A percentile compares a stretch with the other conserved stretches of the same genome.
These are phyloP conservation scores for Pao palembangensis DNA, from an alignment of 2,113 vertebrate species.

Conservation along the genomic window DNA sequence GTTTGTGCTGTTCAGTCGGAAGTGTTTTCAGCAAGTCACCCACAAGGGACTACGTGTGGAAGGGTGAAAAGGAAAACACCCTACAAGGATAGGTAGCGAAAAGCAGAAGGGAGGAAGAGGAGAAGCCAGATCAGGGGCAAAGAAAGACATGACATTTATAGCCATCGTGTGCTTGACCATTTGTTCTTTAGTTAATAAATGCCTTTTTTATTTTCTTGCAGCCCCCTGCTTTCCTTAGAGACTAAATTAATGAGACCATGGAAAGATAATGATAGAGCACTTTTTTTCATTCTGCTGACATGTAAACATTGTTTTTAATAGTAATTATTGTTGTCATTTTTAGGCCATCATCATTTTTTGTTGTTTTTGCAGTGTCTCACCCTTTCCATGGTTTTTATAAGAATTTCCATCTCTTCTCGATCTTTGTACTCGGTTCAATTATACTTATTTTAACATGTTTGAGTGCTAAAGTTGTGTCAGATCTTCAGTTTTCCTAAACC, in stretches of 20 bases:
- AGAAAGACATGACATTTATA: constrained; percentile 5
- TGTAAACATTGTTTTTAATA: constrained; percentile 34
- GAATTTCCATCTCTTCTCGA: constrained; percentile 47
- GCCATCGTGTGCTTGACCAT: no score
- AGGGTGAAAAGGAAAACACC: constrained; percentile 56
- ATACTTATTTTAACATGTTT: constrained; percentile 19
- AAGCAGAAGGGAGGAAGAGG: constrained; percentile 13
- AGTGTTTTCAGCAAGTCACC: constrained; percentile 81
- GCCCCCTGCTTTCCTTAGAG: constrained; percentile 5
- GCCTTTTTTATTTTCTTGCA: constrained; percentile 6
- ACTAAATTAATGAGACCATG: constrained; percentile 25
- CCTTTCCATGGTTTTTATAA: constrained; percentile 17
- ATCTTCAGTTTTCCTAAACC: constrained; percentile 51
- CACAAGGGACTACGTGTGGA: constrained; percentile 83
- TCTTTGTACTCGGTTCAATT: constrained; percentile 29
- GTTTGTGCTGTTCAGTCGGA: constrained; percentile 71
- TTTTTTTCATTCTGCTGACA: constrained; percentile 28
- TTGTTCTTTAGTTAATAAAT: background rate
- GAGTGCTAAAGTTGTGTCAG: constrained; percentile 29
- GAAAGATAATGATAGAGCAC: constrained; percentile 27
- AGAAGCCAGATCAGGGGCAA: background rate
- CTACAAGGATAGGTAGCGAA: constrained; percentile 33
- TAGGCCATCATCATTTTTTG: constrained; percentile 4
- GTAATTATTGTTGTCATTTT: constrained; percentile 35
- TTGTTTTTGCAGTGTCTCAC: background rate